Percentiles rank a stretch among this genome's conserved stretches.
phyloP scores from a whole-genome alignment of 2,113 vertebrate genomes.

The Centropus unirufus region DNA sequence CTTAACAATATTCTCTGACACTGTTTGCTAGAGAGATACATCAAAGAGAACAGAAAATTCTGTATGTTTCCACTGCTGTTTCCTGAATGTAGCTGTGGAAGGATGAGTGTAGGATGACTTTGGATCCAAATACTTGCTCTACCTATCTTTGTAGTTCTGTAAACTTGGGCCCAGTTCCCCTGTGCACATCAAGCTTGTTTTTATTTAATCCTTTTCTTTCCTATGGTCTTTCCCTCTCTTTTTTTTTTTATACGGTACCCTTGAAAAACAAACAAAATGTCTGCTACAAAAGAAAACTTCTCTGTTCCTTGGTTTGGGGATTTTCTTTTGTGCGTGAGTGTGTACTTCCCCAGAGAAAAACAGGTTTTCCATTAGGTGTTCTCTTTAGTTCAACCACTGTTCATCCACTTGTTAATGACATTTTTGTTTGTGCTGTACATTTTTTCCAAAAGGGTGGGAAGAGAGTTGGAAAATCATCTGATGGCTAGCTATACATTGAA shows the following conservation, averaged over 20 bases:
- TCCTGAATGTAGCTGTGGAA: fast-evolving
- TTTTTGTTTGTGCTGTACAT: not conserved
- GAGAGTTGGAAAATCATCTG: not conserved
- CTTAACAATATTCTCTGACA: not conserved
- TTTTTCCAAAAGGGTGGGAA: not conserved
- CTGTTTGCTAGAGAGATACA: not conserved
- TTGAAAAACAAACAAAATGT: not conserved
- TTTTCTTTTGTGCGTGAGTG: not conserved
- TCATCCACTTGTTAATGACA: not conserved
- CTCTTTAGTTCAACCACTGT: not conserved
- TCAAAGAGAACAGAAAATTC: not conserved
- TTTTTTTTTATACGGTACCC: not conserved
- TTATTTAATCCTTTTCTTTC: not conserved
- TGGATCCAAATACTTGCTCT: not conserved
- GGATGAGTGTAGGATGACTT: not conserved
- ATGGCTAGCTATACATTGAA: not conserved
- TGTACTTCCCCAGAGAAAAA: not conserved
- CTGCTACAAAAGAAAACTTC: not conserved
- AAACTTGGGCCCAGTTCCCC: not conserved
- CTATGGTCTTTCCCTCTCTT: not conserved
- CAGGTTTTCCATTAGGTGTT: not conserved
- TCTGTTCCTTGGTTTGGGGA: not conserved
- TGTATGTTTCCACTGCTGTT: not conserved
- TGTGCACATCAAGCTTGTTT: not conserved
- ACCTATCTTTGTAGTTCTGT: not conserved